These are phyloP conservation scores for Onychostruthus taczanowskii DNA, from an alignment of 2,113 vertebrate genomes.

Conservation along the genomic window DNA sequence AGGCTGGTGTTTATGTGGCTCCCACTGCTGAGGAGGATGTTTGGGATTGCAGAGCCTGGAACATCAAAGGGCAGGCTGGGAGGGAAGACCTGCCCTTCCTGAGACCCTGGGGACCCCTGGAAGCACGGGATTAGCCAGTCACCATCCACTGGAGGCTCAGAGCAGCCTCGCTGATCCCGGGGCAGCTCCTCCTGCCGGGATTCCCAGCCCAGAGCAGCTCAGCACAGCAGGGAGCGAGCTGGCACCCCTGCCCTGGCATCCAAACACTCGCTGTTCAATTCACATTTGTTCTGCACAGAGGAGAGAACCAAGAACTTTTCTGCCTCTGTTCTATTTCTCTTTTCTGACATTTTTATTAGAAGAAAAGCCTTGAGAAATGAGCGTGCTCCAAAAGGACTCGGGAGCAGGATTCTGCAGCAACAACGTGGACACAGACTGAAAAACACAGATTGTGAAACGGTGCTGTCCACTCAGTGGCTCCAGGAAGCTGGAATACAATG, in stretches of 20 bases:
- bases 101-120: neutral
- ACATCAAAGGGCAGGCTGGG: accelerated
- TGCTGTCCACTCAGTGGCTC: neutral
- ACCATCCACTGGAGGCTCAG: accelerated
- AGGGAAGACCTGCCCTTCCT: neutral
- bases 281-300: neutral
- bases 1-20: accelerated
- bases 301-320: neutral
- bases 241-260: neutral
- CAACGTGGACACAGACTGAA: neutral
- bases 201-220: neutral
- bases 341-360: neutral
- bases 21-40: accelerated
- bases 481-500: neutral
- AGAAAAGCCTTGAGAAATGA: neutral
- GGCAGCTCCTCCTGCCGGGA: neutral
- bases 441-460: neutral
- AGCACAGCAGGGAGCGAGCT: accelerated
- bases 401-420: neutral
- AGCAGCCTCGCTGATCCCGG: accelerated
- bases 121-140: accelerated
- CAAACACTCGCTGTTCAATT: neutral
- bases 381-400: neutral
- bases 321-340: neutral
- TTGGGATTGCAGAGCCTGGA: neutral